Percentiles rank a stretch among this genome's conserved stretches.
phyloP scores from a whole-genome alignment of 2,113 vertebrate species.

The Gnathonemus echidnorhynchus region DNA sequence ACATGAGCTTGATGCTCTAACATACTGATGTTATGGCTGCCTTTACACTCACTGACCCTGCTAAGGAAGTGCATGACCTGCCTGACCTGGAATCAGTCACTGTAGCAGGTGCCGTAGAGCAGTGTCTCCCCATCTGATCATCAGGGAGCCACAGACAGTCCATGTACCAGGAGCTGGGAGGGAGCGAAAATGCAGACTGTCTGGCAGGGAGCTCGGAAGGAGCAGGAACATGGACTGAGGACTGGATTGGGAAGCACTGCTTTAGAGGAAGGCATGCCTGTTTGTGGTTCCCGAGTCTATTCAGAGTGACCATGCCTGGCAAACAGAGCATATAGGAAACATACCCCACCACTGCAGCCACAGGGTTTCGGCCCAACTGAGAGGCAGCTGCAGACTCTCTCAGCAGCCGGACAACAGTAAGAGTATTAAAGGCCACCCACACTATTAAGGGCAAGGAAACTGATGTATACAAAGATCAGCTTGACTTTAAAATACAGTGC shows the following conservation, averaged over 20 bases:
- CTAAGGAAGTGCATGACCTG: not conserved
- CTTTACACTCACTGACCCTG: not conserved
- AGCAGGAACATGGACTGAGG: not conserved
- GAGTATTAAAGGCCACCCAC: not conserved
- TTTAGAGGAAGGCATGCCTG: not conserved
- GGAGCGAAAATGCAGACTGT: not conserved
- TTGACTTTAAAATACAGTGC: not conserved
- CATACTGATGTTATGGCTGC: not conserved
- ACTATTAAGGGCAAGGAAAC: not conserved
- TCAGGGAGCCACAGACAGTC: not conserved
- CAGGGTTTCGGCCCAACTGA: not conserved
- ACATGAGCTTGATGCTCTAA: not conserved
- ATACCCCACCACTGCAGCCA: not conserved
- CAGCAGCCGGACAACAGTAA: not conserved
- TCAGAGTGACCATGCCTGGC: not conserved
- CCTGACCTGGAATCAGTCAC: not conserved
- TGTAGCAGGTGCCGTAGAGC: not conserved
- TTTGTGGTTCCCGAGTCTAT: not conserved
- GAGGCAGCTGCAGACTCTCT: not conserved
- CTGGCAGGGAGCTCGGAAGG: not conserved
- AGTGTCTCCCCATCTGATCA: not conserved
- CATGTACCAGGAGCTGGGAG: not conserved
- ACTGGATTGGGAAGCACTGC: too few species aligned
- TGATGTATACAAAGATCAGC: not conserved
- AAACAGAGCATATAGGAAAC: not conserved